Evolutionary conservation across 2,888 invertebrate species (phyloP), one percentile per base, ranked within the genome.

Genomic region (Lithodes maja): DNA sequence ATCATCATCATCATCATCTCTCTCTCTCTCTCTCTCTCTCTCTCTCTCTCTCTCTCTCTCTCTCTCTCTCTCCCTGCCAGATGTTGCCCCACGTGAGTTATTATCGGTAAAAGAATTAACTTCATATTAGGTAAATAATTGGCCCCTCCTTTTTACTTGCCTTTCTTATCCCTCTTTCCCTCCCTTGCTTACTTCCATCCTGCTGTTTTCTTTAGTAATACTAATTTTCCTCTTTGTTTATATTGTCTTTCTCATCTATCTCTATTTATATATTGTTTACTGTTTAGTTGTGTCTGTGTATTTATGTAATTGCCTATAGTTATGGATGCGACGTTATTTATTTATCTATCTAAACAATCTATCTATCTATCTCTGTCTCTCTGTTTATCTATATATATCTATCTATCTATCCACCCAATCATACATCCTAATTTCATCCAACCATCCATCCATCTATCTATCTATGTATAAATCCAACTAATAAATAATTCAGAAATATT

Each of bases 11-110:
- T 12, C 12, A 61, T 61, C 55, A 55, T 55, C 55, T 55, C 55
- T 55, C 55, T 55, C 55, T 55, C 55, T 55, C 55, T 55, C 55
- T 55, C 55, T 55, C 55, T 55, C 55, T 55, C 61, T 61, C 61
- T 61, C 61, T 61, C 61, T 61, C 61, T 61, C 61, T 61, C 61
- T 61, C 61, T 61, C 61, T 61, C 61, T 61, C 61, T 61, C 61
- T 61, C 61, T 61, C 61, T 61, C 61, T 61, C 61, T 1, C 61
- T 61, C 61, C 12, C 61, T 7, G 7, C 61, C 5, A 5, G 12
- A 12, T 12, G 5, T 5, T 61, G 5, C 7, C 61, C 61, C 61
- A 7, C 12, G 7, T 61, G 61, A 61, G 61, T 61, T 61, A 61
- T 61, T 61, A 61, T 61, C 61, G 61, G 61, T 61, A 61, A 61